phyloP scores from a whole-genome alignment of 2,888 invertebrate species.

The Abscondita cerata region DNA sequence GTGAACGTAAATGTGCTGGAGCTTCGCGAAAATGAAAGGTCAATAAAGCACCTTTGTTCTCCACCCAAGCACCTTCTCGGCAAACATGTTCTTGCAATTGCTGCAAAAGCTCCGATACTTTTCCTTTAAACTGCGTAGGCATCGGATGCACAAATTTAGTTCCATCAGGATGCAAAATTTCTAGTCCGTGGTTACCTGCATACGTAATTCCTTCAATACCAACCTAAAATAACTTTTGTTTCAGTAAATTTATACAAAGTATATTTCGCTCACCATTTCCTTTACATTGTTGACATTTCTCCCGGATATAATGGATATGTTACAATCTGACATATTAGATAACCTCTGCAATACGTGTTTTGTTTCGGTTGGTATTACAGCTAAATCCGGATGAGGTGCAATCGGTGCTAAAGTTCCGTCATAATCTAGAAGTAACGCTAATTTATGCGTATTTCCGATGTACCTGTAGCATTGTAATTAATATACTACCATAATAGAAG shows the following conservation, averaged over 20 bases:
- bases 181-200: conserved; percentile 88
- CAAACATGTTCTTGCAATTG: conserved; percentile 85
- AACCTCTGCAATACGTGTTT: conserved; percentile 83
- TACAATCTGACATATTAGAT: conserved; percentile 85
- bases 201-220: conserved; percentile 91
- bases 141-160: conserved; percentile 91
- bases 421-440: conserved; percentile 84
- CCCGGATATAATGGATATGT: conserved; percentile 87
- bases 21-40: conserved; percentile 91
- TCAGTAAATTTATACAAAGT: not conserved
- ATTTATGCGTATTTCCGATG: conserved; percentile 84
- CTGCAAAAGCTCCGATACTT: conserved; percentile 78
- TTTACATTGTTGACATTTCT: conserved; percentile 88
- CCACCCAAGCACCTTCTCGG: conserved; percentile 89
- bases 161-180: conserved; percentile 89
- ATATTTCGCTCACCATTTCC: conserved; percentile 75
- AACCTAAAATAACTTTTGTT: conserved; percentile 62
- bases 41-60: conserved; percentile 85
- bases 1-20: conserved; percentile 70
- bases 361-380: conserved; percentile 84
- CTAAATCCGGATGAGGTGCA: conserved; percentile 88
- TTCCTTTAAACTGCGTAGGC: conserved; percentile 83
- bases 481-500: too few relatives aligned
- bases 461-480: too few relatives aligned
- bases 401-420: conserved; percentile 90